These are phyloP conservation scores for Morone saxatilis DNA, from an alignment of 2,113 vertebrate species.

Conservation along the genomic window DNA sequence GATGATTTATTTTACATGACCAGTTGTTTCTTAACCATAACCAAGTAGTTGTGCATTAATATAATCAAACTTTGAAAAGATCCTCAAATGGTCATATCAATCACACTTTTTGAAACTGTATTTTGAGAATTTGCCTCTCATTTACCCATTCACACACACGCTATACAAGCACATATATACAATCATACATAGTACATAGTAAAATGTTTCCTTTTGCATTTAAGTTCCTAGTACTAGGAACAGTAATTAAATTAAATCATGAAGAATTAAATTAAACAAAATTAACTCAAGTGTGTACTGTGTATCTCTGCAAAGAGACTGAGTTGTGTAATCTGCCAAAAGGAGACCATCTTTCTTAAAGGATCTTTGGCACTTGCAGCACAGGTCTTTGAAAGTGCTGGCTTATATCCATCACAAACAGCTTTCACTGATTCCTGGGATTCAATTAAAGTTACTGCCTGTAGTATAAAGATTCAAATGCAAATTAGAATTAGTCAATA, in stretches of 20 bases:
- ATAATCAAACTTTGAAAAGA: background rate
- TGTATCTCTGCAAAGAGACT: background rate
- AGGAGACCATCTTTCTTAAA: slow-evolving; percentile 23
- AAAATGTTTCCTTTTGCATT: no score
- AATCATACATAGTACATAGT: no score
- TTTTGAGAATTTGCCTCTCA: background rate
- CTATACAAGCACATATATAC: background rate
- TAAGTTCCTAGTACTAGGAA: no score
- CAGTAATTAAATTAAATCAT: no score
- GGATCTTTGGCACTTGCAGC: slow-evolving; percentile 34
- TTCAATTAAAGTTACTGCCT: slow-evolving; percentile 38
- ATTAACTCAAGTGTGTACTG: background rate
- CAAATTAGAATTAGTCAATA: slow-evolving; percentile 9
- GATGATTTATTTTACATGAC: background rate
- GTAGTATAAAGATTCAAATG: background rate
- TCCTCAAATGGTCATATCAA: background rate
- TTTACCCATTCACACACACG: background rate
- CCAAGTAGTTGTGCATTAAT: background rate
- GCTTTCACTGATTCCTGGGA: slow-evolving; percentile 13
- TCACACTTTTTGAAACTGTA: background rate
- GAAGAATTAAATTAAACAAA: background rate
- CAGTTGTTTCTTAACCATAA: background rate
- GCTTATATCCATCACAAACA: slow-evolving; percentile 38
- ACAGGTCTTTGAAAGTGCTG: slow-evolving; percentile 34
- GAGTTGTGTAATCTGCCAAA: slow-evolving; percentile 23